Base-by-base conservation (phyloP, 2,797 vertebrate genomes). In the Tamandua tetradactyla region DNA sequence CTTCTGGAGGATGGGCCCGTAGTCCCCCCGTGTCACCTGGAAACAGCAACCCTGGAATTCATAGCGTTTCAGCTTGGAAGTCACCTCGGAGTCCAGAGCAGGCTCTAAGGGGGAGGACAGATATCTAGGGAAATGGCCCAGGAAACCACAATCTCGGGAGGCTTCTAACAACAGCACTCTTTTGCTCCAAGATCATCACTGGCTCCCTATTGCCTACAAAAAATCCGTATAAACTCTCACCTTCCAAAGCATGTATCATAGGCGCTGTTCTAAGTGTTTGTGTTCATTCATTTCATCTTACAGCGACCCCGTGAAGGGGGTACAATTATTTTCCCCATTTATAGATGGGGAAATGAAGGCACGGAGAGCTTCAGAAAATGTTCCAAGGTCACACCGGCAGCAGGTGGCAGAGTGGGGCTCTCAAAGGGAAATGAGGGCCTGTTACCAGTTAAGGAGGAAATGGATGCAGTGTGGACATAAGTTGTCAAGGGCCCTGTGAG, bases 1-100 rank as follows among this genome's bases (percentile, higher is more conserved):
- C 97, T 98, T 99, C 97, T 99, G 98, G 98, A 99, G 99, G 37
- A 99, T 96, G 59, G 98, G 97, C 22, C 98, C 98, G 6, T 99
- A 99, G 98, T 99, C 99, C 17, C 99, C 99, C 35, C 99, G 98
- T 64, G 98, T 99, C 96, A 99, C 99, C 17, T 89, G 97, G 97
- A 99, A 99, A 37, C 97, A 96, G 66, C 98, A 98, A 71, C 98
- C 98, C 85, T 98, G 99, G 95, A 99, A 99, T 69, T 97, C 98
- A 47, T 98, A 99, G 87, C 66, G 94, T 68, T 98, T 96, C 98
- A 99, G 74, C 98, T 97, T 98, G 0, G 98, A 97, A 44, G 98
- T 97, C 2, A 98, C 89, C 74, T 99, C 99, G 0, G 98, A 98
- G 1, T 99, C 98, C 23, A 98, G 96, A 1, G 98, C 84, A 79